Base-by-base conservation (phyloP, 1,140 invertebrate species). In the Drosophila suzukii region DNA sequence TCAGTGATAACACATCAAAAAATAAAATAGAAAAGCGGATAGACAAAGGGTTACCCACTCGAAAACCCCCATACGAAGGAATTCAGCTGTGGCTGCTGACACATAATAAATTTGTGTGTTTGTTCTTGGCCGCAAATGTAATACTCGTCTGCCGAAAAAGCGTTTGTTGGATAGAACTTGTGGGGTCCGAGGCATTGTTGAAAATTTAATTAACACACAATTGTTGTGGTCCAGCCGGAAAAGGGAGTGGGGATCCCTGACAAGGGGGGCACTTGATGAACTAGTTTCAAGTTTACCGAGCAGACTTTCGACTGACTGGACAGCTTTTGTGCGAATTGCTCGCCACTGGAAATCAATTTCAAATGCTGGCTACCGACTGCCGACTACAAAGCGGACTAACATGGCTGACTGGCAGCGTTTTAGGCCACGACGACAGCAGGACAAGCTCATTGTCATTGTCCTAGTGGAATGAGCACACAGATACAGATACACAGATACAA, bases 191-290 rank as follows among this genome's bases (percentile, higher is more conserved):
- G 54, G 54, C 41, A 79, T 73, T 88, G 79, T 75, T 74, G 58
- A 73, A 78, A 86, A 77, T 88, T 83, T 86, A 86, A 88, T 86
- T 86, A 86, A 88, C 79, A 67, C 76, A 72, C 79, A 79, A 80
- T 76, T 79, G 72, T 78, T 79, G 54, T 60, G 59, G 47, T 66
- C 61, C 80, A 78, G 32, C 56, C 72, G 36, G 54, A 53, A 43
- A 44, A 51, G 49, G 60, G 12, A 49, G 24, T 8, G 24, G 6
- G 5, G 49, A 46, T 8, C 17, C 3, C 27, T 27, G 27, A 5
- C 27, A 11, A 32, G 24, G 13, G 34, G 13, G 17, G 44, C 11
- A 39, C 68, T 74, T 79, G 75, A 83, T 71, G 70, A 66, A 66
- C 73, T 78, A 75, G 58, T 85, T 71, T 67, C 60, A 76, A 66